phyloP scores from a whole-genome alignment of 2,113 vertebrate genomes.

The Pelmatolapia mariae region DNA sequence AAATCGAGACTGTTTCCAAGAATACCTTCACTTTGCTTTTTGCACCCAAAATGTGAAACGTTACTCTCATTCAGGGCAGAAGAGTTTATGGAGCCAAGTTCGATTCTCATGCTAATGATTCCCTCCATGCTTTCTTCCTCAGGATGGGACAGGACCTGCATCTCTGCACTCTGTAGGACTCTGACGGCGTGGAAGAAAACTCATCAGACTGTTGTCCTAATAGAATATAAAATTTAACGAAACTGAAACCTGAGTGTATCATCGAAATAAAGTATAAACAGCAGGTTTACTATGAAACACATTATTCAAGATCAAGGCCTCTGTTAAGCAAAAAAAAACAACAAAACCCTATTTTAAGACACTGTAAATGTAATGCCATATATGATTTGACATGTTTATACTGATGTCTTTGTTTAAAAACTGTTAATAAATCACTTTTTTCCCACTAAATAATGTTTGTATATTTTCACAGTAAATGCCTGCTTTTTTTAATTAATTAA shows the following conservation, averaged over 20 bases:
- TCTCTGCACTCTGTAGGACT: not conserved
- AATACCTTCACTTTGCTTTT: not conserved
- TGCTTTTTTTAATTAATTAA: not conserved
- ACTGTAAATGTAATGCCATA: not conserved
- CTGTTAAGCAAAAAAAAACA: too few species aligned
- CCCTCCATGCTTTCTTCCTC: conserved; percentile 3
- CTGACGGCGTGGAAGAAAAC: rapidly evolving
- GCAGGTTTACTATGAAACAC: not conserved
- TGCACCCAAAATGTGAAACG: not conserved
- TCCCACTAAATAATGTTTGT: not conserved
- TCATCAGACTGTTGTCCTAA: not conserved
- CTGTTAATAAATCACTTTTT: not conserved
- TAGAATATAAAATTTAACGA: not conserved
- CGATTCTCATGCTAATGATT: conserved; percentile 38
- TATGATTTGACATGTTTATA: not conserved
- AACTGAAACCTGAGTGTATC: not conserved
- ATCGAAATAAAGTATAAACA: not conserved
- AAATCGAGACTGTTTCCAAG: not conserved
- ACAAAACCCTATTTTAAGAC: not conserved
- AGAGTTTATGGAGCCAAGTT: not conserved
- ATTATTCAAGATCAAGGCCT: not conserved
- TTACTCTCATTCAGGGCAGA: not conserved
- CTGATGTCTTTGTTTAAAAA: not conserved
- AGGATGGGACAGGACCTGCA: conserved; percentile 9
- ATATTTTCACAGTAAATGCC: not conserved